Conservation (phyloP, 2,113 vertebrate genomes). For the human region DNA sequence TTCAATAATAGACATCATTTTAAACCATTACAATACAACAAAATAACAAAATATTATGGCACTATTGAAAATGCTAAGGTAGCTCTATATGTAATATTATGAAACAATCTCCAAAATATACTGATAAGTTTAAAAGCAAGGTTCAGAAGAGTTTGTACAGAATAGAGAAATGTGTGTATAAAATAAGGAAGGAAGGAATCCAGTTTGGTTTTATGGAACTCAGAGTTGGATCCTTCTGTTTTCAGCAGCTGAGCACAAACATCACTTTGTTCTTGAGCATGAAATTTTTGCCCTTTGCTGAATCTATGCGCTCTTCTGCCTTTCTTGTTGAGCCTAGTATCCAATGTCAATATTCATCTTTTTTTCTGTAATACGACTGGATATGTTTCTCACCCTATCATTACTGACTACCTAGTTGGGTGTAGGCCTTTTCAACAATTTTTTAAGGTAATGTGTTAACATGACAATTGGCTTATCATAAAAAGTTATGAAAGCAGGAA, state of each 20-base stretch:
- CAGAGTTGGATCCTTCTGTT: background rate
- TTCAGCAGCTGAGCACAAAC: background rate
- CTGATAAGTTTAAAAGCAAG: slow-evolving; percentile 7
- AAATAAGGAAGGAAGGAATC: background rate
- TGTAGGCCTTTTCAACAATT: background rate
- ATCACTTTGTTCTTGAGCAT: background rate
- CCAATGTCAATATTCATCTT: background rate
- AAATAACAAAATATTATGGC: background rate
- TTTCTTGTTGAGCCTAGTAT: background rate
- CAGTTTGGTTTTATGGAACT: background rate
- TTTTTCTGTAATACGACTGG: background rate
- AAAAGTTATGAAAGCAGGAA: background rate
- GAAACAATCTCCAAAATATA: background rate
- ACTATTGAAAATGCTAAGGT: background rate
- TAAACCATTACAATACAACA: background rate
- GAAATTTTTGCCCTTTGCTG: background rate
- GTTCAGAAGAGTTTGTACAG: background rate
- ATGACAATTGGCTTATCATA: background rate
- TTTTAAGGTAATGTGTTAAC: background rate
- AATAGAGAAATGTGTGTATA: background rate
- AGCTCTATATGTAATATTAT: background rate
- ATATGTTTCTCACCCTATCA: background rate
- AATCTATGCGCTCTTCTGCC: background rate
- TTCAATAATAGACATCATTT: background rate
- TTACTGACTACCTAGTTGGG: background rate